These are phyloP conservation scores for Luscinia luscinia DNA, from an alignment of 2,797 vertebrate genomes.

Conservation along the genomic window DNA sequence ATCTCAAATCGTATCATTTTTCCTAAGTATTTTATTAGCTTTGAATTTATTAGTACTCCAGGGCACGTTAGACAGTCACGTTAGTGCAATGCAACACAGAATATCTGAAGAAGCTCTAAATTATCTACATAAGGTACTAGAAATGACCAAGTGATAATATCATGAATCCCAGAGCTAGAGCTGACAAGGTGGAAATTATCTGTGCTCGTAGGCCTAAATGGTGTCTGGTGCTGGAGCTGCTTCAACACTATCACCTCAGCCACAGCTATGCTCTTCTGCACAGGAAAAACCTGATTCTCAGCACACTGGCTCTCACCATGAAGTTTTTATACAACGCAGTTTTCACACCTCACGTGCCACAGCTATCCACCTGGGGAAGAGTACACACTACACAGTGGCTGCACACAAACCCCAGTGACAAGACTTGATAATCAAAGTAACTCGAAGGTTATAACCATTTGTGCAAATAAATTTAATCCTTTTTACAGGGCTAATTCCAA, in stretches of 20 bases:
- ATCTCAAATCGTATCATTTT: background rate
- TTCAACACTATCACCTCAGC: background rate
- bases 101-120: background rate
- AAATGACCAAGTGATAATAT: background rate
- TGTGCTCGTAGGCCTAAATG: background rate
- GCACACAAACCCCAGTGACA: background rate
- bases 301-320: background rate
- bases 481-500: background rate
- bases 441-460: fast-evolving
- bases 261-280: background rate
- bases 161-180: background rate
- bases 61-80: background rate
- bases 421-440: background rate
- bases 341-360: background rate
- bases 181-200: background rate
- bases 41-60: background rate
- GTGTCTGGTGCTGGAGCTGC: background rate
- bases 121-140: background rate
- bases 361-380: background rate
- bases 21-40: background rate
- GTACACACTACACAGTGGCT: background rate
- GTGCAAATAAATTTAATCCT: background rate
- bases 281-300: background rate
- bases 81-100: background rate
- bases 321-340: background rate